A percentile compares a stretch with the other conserved stretches of the same genome.
Evolutionary conservation across 2,797 vertebrate species (phyloP).

Genomic region (Neopelma chrysocephalum): DNA sequence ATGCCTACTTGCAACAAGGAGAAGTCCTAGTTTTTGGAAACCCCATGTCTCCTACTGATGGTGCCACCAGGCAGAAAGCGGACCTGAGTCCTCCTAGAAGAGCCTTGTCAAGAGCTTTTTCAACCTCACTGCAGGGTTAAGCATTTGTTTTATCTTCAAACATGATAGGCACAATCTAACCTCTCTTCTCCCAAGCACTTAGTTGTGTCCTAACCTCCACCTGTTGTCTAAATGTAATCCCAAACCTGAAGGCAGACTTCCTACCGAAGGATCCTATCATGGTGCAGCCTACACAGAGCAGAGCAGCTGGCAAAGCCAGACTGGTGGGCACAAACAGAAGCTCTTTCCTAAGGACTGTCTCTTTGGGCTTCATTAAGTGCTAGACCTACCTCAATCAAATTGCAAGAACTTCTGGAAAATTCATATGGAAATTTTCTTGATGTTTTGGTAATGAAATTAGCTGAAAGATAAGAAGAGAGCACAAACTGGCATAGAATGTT

Average conservation of each 20-base stretch:
- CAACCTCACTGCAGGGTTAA: background rate
- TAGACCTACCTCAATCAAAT: background rate
- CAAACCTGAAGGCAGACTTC: background rate
- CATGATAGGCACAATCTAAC: accelerated
- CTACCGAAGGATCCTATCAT: accelerated
- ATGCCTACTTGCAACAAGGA: background rate
- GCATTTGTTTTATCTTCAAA: background rate
- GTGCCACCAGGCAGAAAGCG: background rate
- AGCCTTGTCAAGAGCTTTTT: background rate
- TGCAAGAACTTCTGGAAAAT: background rate
- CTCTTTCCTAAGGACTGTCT: background rate
- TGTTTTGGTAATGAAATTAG: constrained; percentile 32
- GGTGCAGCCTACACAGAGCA: background rate
- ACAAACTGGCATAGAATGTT: background rate
- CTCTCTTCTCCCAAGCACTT: background rate
- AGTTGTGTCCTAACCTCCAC: background rate
- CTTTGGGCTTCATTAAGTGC: background rate
- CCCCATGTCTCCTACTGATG: background rate
- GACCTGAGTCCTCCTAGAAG: background rate
- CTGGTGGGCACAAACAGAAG: background rate
- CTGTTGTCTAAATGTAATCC: background rate
- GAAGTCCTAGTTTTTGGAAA: background rate
- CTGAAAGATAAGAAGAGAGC: constrained; percentile 31
- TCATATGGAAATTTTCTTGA: background rate
- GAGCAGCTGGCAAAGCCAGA: background rate